A percentile compares a stretch with the other conserved stretches of the same genome.
Conservation (phyloP, 2,113 vertebrate genomes). For the Butastur rufipennis region DNA sequence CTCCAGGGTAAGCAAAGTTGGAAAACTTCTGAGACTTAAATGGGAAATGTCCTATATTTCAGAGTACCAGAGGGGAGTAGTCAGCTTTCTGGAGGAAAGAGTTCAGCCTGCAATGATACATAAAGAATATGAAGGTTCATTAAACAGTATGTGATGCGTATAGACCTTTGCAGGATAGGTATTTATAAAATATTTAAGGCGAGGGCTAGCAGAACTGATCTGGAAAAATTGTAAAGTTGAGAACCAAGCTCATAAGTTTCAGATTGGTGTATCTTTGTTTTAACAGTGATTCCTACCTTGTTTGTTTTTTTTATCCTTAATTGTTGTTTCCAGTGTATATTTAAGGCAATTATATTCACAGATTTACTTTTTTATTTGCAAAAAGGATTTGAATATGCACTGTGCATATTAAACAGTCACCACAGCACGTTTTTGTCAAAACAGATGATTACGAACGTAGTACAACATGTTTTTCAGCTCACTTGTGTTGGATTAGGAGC, state of each 20-base stretch:
- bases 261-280: not conserved
- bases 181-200: not conserved
- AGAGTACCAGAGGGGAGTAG: not conserved
- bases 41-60: not conserved
- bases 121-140: not conserved
- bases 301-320: not conserved
- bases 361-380: not conserved
- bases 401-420: not conserved
- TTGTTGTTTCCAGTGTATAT: not conserved
- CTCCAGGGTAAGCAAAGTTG: not conserved
- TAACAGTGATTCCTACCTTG: not conserved
- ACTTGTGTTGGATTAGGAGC: conserved; percentile 7
- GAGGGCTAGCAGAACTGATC: not conserved
- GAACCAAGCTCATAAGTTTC: not conserved
- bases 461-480: not conserved
- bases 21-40: not conserved
- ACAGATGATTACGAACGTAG: not conserved
- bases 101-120: not conserved
- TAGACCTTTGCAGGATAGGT: not conserved
- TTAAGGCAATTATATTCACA: not conserved
- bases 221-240: not conserved
- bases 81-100: not conserved
- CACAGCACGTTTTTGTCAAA: not conserved
- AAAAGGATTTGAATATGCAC: not conserved
- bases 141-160: not conserved